Evolutionary conservation across 2,888 invertebrate genomes (phyloP), one percentile per base, ranked within the genome.

Genomic region (Steinernema scapterisci): DNA sequence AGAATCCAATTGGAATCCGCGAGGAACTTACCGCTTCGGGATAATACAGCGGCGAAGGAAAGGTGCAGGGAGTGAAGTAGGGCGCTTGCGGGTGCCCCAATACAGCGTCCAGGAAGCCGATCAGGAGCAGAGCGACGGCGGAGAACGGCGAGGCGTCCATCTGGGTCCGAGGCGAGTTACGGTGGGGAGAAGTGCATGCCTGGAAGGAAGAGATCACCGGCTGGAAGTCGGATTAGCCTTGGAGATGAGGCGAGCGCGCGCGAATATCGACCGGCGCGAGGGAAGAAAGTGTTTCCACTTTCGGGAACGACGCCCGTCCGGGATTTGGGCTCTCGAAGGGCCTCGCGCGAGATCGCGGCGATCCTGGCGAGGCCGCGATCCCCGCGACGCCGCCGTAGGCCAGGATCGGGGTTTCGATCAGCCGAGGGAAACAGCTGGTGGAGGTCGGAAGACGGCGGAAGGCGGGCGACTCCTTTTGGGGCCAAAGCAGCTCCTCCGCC

Each of bases 31-130:
- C 63, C 63, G 63, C 63, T 31, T 63, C 63, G 63, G 63, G 31
- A 27, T 31, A 63, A 31, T 63, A 63, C 25, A 63, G 43, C 11
- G 74, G 73, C 27, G 72, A 38, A 3, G 76, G 76, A 27, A 76
- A 75, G 52, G 72, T 74, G 70, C 76, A 76, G 7, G 76, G 76
- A 19, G 75, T 75, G 75, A 70, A 76, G 74, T 72, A 75, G 27
- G 72, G 75, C 56, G 25, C 31, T 44, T 23, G 73, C 38, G 44
- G 25, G 23, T 44, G 54, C 13, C 63, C 56, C 56, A 43, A 25
- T 19, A 45, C 43, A n/a, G 44, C 63, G 46, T n/a, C 23, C 21
- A 75, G 21, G n/a, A 31, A 43, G 25, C 27, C 63, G 63, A 27
- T 1, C 5, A 27, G 16, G 25, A 63, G 63, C 27, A 63, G 63